Evolutionary conservation across 1,140 invertebrate genomes (phyloP).

Genomic region (Lutraria rhynchaena): DNA sequence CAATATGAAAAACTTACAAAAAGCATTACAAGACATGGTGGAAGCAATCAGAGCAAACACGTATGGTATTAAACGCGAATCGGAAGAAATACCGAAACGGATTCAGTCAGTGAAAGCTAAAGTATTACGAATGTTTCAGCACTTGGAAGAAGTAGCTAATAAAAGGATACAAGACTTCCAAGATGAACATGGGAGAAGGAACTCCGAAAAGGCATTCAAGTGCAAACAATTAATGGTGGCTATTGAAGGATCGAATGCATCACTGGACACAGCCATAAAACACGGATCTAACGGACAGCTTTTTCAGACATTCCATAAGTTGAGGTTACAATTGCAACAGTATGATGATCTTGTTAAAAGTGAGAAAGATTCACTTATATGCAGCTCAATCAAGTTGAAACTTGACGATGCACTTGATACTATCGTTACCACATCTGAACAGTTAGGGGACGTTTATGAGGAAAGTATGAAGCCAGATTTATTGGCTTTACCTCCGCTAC

Average conservation of each 20-base stretch:
- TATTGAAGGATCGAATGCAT: slow-evolving; percentile 31
- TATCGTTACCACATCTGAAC: slow-evolving; percentile 15
- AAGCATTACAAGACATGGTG: slow-evolving; percentile 39
- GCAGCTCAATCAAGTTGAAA: slow-evolving; percentile 31
- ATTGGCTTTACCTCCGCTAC: slow-evolving; percentile 24
- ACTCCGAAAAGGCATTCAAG: slow-evolving; percentile 42
- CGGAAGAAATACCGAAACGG: slow-evolving; percentile 42
- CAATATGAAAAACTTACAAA: slow-evolving; percentile 51
- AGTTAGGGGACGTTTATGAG: slow-evolving; percentile 32
- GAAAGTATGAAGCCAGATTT: slow-evolving; percentile 33
- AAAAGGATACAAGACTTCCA: slow-evolving; percentile 16
- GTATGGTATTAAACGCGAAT: slow-evolving; percentile 42
- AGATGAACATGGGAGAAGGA: slow-evolving; percentile 30
- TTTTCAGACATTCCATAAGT: slow-evolving; percentile 34
- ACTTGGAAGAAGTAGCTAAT: slow-evolving; percentile 40
- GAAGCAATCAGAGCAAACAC: slow-evolving; percentile 43
- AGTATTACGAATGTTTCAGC: slow-evolving; percentile 32
- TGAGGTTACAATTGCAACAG: slow-evolving; percentile 45
- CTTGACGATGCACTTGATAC: slow-evolving; percentile 15
- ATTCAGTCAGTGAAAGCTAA: slow-evolving; percentile 46
- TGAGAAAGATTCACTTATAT: slow-evolving; percentile 26
- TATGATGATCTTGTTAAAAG: slow-evolving; percentile 34
- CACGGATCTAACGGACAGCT: slow-evolving; percentile 44
- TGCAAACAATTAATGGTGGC: slow-evolving; percentile 43
- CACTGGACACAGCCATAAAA: slow-evolving; percentile 34